Percentiles rank a stretch among this genome's conserved stretches.
Conservation (phyloP, 2,888 invertebrate species). For the Thalpophila matura region DNA sequence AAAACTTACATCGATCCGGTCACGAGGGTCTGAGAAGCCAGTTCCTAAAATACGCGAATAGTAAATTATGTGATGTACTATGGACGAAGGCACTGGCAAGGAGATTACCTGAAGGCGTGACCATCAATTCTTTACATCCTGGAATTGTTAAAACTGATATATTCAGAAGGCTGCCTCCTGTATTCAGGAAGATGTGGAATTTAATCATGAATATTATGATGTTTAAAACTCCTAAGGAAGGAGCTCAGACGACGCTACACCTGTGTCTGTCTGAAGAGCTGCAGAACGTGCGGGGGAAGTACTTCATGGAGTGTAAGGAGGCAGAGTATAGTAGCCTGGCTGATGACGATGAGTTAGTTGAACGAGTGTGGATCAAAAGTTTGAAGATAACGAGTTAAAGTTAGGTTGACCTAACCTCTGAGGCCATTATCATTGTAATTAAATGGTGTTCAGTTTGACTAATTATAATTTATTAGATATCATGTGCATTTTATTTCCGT, state of each 20-base stretch:
- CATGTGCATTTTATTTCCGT: too few relatives aligned
- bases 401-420: background rate
- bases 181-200: constrained; percentile 84
- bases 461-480: too few relatives aligned
- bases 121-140: constrained; percentile 95
- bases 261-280: constrained; percentile 94
- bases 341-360: constrained; percentile 92
- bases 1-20: constrained; percentile 65
- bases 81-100: constrained; percentile 84
- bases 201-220: constrained; percentile 89
- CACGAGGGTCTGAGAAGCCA: constrained; percentile 69
- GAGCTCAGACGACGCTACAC: constrained; percentile 94
- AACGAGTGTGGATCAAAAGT: constrained; percentile 93
- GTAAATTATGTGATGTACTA: constrained; percentile 83
- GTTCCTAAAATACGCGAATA: constrained; percentile 83
- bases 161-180: constrained; percentile 91
- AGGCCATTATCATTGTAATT: background rate
- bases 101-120: constrained; percentile 90
- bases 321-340: constrained; percentile 87
- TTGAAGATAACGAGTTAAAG: constrained; percentile 60
- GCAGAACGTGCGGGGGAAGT: constrained; percentile 93
- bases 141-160: constrained; percentile 95
- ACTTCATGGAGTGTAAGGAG: constrained; percentile 94
- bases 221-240: constrained; percentile 93
- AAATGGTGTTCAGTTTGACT: too few relatives aligned